These are phyloP conservation scores for Palaemon carinicauda DNA, from an alignment of 1,140 invertebrate genomes.

Conservation along the genomic window DNA sequence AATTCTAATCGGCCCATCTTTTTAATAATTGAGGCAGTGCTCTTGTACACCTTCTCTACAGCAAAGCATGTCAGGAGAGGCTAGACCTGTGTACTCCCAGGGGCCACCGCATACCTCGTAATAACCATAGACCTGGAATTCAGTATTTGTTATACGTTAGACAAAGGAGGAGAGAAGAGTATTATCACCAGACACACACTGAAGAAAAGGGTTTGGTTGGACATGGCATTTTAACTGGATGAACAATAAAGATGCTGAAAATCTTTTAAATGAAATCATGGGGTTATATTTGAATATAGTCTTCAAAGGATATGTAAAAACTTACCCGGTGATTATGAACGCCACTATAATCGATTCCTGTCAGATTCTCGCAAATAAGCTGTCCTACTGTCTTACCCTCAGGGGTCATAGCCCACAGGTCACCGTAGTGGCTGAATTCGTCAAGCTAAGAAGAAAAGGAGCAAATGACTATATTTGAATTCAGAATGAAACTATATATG, in stretches of 20 bases:
- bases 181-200: not conserved
- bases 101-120: conserved; percentile 1
- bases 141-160: not conserved
- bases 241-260: too few species aligned
- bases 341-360: not conserved
- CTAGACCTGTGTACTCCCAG: not conserved
- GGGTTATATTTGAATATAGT: too few species aligned
- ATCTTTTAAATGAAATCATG: too few species aligned
- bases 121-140: not conserved
- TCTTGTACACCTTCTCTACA: not conserved
- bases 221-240: too few species aligned
- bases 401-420: not conserved
- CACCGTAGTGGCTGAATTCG: not conserved
- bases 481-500: too few species aligned
- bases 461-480: not conserved
- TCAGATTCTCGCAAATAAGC: not conserved
- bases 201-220: not conserved
- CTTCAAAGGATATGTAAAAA: not conserved
- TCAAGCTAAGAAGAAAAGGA: not conserved
- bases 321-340: not conserved
- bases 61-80: not conserved
- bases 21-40: not conserved
- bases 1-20: too few species aligned
- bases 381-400: not conserved
- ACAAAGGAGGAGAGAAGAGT: not conserved